Evolutionary conservation across 2,888 invertebrate genomes (phyloP), one percentile per base, ranked within the genome.

Genomic region (Pyrgus malvae): DNA sequence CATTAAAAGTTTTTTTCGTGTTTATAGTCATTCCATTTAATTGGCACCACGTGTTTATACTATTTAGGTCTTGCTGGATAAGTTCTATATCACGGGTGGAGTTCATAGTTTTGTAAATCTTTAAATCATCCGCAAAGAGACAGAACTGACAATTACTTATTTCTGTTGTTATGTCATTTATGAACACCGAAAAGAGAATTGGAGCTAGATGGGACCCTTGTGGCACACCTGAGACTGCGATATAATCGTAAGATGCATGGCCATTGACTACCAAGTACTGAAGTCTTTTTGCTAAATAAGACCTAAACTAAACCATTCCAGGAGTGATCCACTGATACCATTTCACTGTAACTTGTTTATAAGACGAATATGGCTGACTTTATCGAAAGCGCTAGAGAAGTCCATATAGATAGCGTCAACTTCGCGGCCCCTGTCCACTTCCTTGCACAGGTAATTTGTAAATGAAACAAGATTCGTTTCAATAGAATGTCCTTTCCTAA

Each of bases 81-180:
- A 31, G 31, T 11, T 23, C n/a, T 1, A 25, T 7, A 31, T 60
- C 60, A 0, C n/a, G 8, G 1, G 8, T 1, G n/a, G 14, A 21
- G 1, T 4, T 29, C 4, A 59, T 33, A 7, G 35, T 19, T 29
- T 31, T 54, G 27, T 49, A 63, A 4, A 59, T 19, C 40, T 61
- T 61, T 12, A 64, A 23, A 35, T 64, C 62, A 29, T 64, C 62
- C 0, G 64, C 62, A 40, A 60, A 62, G 3, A 62, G 37, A 1
- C 21, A 57, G 27, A 11, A 50, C 6, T 48, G 31, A 31, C 58
- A 54, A 9, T 57, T 9, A 21, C 17, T 19, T 6, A 59, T 53
- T 0, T 19, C 1, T 7, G 7, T 8, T 9, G 16, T n/a, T n/a
- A 59, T 49, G 17, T 59, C 55, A 35, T 58, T 59, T 8, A 60